Conservation (phyloP, 2,113 vertebrate genomes). For the Corythoichthys haematopterus region DNA sequence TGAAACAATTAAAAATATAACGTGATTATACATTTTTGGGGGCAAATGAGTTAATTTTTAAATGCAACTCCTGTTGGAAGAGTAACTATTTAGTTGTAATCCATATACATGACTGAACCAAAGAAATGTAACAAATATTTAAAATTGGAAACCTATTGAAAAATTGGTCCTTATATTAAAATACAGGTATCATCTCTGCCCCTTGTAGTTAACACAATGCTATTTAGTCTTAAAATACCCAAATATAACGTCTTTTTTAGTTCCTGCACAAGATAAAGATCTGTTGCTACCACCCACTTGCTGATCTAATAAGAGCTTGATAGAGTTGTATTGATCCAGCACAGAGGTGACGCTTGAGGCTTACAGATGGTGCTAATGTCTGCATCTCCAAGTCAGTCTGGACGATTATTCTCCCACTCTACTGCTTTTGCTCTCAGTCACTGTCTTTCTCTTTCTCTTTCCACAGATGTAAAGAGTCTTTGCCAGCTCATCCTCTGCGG, state of each 20-base stretch:
- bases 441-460: conserved; percentile 17
- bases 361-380: conserved; percentile 48
- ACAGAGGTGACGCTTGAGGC: conserved; percentile 31
- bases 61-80: background rate
- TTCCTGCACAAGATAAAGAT: conserved; percentile 11
- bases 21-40: too few relatives aligned
- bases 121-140: too few relatives aligned
- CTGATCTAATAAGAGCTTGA: conserved; percentile 48
- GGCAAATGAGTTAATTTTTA: background rate
- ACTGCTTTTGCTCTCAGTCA: conserved; percentile 25
- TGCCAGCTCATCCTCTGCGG: conserved; percentile 20
- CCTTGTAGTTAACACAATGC: conserved; percentile 2
- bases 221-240: conserved; percentile 3
- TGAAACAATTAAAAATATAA: too few relatives aligned
- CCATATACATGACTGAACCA: too few relatives aligned
- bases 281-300: conserved; percentile 17
- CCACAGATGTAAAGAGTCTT: conserved; percentile 26
- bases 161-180: too few relatives aligned
- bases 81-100: background rate
- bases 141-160: too few relatives aligned
- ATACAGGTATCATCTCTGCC: background rate
- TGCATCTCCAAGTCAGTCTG: conserved; percentile 29
- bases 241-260: background rate
- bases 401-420: conserved; percentile 13
- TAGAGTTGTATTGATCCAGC: conserved; percentile 56